These are phyloP conservation scores for Eulemur rufifrons DNA, from an alignment of 2,113 vertebrate genomes.

Conservation along the genomic window DNA sequence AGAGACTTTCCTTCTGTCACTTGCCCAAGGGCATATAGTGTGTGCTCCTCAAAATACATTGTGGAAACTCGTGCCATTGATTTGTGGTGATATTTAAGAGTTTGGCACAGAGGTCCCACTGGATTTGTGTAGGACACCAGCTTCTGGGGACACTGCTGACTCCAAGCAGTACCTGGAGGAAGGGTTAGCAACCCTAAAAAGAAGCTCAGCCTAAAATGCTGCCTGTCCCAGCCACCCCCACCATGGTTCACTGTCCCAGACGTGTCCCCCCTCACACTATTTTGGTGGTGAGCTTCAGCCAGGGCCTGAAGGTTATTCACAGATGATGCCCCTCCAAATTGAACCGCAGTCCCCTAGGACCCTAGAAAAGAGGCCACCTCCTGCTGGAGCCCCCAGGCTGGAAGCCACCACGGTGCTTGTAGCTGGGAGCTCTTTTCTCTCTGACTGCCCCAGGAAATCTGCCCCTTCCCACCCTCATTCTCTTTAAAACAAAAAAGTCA, in stretches of 20 bases:
- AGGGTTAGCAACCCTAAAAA: not conserved
- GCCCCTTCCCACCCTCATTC: not conserved
- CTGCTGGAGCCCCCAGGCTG: not conserved
- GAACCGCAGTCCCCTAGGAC: not conserved
- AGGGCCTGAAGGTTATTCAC: not conserved
- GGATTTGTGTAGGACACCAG: not conserved
- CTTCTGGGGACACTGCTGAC: not conserved
- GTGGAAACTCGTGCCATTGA: not conserved
- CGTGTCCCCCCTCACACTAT: not conserved
- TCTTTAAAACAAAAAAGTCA: not conserved
- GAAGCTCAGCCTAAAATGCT: not conserved
- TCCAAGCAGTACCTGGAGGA: not conserved
- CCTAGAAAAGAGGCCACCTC: not conserved
- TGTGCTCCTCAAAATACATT: not conserved
- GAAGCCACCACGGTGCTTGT: not conserved
- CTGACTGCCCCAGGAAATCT: not conserved
- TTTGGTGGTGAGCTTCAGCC: too few relatives aligned
- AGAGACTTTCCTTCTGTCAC: not conserved
- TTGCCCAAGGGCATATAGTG: not conserved
- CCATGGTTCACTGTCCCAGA: not conserved
- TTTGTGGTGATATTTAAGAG: not conserved
- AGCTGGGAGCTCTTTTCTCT: too few relatives aligned
- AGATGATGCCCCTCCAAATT: not conserved
- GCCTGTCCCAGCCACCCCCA: not conserved
- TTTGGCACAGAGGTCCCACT: not conserved